Evolutionary conservation across 2,888 invertebrate species (phyloP).

Genomic region (Mechanitis messenoides): DNA sequence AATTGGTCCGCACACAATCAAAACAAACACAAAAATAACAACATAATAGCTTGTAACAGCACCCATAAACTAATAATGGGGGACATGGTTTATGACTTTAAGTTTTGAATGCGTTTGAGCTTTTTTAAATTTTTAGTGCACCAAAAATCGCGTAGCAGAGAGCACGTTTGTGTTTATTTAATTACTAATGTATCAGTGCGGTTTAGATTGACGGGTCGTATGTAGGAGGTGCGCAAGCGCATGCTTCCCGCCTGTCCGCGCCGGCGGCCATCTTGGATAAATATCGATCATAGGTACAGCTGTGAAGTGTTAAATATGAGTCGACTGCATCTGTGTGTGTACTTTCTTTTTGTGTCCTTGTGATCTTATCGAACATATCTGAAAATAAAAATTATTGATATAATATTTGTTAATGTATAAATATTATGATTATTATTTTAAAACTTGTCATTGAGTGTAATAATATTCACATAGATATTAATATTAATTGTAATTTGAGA

Average conservation of each 20-base stretch:
- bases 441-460: too few species aligned
- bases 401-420: too few species aligned
- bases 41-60: slow-evolving; percentile 71
- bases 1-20: slow-evolving; percentile 67
- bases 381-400: too few species aligned
- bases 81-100: slow-evolving; percentile 74
- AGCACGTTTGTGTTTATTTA: slow-evolving; percentile 46
- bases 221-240: slow-evolving; percentile 63
- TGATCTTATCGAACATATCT: background rate
- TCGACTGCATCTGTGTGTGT: slow-evolving; percentile 43
- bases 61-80: slow-evolving; percentile 76
- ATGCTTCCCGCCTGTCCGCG: slow-evolving; percentile 64
- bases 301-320: slow-evolving; percentile 69
- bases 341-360: slow-evolving; percentile 42
- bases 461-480: too few species aligned
- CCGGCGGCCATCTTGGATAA: slow-evolving; percentile 73
- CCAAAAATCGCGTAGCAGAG: slow-evolving; percentile 54
- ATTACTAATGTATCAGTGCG: slow-evolving; percentile 23
- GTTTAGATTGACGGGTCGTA: slow-evolving; percentile 53
- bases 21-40: slow-evolving; percentile 70
- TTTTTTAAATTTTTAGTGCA: slow-evolving; percentile 68
- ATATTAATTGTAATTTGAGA: too few species aligned
- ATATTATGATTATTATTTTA: too few species aligned
- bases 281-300: slow-evolving; percentile 73
- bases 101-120: slow-evolving; percentile 68